These are phyloP conservation scores for Dinomys branickii DNA, from an alignment of 2,113 vertebrate species.

Conservation along the genomic window DNA sequence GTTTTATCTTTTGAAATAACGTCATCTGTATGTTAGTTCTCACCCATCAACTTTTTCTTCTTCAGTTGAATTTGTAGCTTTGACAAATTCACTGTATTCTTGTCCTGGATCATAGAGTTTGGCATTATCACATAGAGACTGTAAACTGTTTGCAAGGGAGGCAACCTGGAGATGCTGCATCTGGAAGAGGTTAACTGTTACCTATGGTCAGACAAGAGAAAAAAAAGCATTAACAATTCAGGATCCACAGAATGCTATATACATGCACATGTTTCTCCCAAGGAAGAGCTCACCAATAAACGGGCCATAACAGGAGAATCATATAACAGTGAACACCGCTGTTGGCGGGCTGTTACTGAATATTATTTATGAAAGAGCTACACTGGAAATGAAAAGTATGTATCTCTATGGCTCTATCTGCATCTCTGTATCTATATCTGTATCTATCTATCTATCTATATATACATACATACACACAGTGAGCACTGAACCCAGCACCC, in stretches of 20 bases:
- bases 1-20: constrained; percentile 18
- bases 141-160: constrained; percentile 93
- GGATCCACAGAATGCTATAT: not conserved
- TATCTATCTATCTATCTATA: no score
- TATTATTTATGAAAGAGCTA: not conserved
- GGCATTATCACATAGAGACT: constrained; percentile 94
- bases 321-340: not conserved
- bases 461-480: no score
- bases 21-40: constrained; percentile 78
- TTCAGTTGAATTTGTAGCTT: constrained; percentile 88
- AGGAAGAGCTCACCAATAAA: not conserved
- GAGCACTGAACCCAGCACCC: not conserved
- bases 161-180: constrained; percentile 95
- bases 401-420: no score
- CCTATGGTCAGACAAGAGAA: constrained; percentile 86
- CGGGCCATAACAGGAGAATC: not conserved
- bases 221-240: constrained; percentile 25
- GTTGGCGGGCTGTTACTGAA: not conserved
- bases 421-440: no score
- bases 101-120: constrained; percentile 97
- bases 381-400: not conserved
- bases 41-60: constrained; percentile 91
- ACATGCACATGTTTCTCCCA: not conserved
- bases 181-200: constrained; percentile 98
- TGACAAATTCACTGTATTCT: constrained; percentile 94